Base-by-base conservation (phyloP, 2,113 vertebrate genomes). In the Hippoglossus stenolepis region DNA sequence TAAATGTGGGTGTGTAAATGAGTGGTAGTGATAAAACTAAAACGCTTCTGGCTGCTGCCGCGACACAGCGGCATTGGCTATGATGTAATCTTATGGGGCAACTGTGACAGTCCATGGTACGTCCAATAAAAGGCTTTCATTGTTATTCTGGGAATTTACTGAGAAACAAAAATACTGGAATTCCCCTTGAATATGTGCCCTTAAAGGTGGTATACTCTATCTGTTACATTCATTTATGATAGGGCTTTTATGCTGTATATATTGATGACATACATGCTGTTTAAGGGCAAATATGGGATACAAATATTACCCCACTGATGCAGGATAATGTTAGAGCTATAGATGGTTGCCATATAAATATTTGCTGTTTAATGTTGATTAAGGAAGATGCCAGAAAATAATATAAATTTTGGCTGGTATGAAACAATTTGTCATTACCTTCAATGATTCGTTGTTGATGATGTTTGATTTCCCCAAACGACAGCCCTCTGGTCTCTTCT, bases 381-480 rank as follows among this genome's bases (percentile, higher is more conserved):
- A 61, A 21, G 15, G 35, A 63, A 23, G 62, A 53, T 21, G n/a
- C 31, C 6, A 4, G 65, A 56, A n/a, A 53, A 53, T 2, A 47
- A 31, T 17, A 35, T 28, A 2, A 15, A 10, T 51, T 12, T 56
- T 26, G 47, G 10, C 15, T 49, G 45, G 54, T 9, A 15, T 21
- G 54, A 3, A 47, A n/a, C 38, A 0, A n/a, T 45, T 11, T 67
- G 20, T 40, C 35, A 67, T 84, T 95, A 99, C 97, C 97, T 93
- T 97, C 94, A 45, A 99, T 96, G 82, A 98, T 96, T 77, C 86
- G 93, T 49, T 95, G 95, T 85, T 99, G 98, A 83, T 99, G 97
- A 75, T 97, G 95, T 83, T 94, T 96, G 84, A 99, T 96, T 61
- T 97, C 96, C 1, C 94, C 93, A 72, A 97, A 97, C 69, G 90